A percentile compares a stretch with the other conserved stretches of the same genome.
Conservation (phyloP, 2,888 invertebrate species). For the Lymantria monacha region DNA sequence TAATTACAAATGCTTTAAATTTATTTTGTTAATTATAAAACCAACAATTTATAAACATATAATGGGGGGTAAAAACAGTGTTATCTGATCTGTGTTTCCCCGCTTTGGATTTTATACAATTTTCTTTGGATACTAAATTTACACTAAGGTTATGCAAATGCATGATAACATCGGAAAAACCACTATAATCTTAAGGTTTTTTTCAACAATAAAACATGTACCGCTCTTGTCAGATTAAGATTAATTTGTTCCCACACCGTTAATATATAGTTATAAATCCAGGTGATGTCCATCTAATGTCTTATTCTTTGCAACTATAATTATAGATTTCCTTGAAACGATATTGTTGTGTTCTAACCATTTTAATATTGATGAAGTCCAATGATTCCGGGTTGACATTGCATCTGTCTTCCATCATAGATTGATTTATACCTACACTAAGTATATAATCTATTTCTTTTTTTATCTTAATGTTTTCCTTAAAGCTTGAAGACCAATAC, state of each 20-base stretch:
- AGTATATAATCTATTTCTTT: constrained; percentile 1
- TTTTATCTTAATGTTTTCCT: constrained; percentile 3
- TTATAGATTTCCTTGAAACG: constrained; percentile 57
- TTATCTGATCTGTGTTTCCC: constrained; percentile 14
- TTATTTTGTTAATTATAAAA: too few species aligned
- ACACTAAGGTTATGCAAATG: constrained; percentile 39
- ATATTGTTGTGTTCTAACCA: constrained; percentile 31
- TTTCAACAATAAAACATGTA: constrained; percentile 45
- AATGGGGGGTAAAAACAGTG: neutral
- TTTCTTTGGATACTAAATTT: constrained; percentile 15
- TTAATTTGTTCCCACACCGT: constrained; percentile 69
- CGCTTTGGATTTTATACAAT: constrained; percentile 14
- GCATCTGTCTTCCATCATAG: constrained; percentile 20
- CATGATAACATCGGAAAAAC: constrained; percentile 46
- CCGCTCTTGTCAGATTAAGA: constrained; percentile 58
- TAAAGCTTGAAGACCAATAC: neutral
- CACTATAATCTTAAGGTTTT: constrained; percentile 39
- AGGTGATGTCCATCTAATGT: constrained; percentile 45
- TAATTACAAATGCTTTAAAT: too few species aligned
- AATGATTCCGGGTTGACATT: constrained; percentile 49
- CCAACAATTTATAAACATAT: neutral
- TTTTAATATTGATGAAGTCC: constrained; percentile 50
- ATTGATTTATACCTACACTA: constrained; percentile 1
- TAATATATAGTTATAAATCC: constrained; percentile 17
- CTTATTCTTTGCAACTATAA: constrained; percentile 50